Conservation (phyloP, 2,113 vertebrate genomes). For the Toxotes chatareus region DNA sequence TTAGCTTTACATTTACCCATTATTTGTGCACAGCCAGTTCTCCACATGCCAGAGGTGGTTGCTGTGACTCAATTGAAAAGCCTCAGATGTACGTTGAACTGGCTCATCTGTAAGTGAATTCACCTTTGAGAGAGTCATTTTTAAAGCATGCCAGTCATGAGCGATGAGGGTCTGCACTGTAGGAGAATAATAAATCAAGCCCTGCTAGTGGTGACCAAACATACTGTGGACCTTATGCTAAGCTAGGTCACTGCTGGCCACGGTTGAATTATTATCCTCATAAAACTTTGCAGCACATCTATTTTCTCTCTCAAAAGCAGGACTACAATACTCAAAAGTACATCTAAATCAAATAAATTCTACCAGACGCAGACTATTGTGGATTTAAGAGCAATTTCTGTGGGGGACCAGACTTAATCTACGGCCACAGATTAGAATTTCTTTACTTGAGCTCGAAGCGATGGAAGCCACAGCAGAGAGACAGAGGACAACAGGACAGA, state of each 20-base stretch:
- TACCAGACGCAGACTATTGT: slow-evolving; percentile 31
- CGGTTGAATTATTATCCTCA: slow-evolving; percentile 52
- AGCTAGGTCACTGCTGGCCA: slow-evolving; percentile 49
- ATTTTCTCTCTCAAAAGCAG: slow-evolving; percentile 41
- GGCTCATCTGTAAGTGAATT: slow-evolving; percentile 38
- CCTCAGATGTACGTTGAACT: slow-evolving; percentile 4
- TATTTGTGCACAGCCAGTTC: slow-evolving; percentile 4
- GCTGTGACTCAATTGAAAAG: slow-evolving; percentile 3
- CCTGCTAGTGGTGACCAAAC: slow-evolving; percentile 45
- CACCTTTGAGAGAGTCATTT: slow-evolving; percentile 48
- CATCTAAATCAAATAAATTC: slow-evolving; percentile 58
- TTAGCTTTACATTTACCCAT: slow-evolving; percentile 18
- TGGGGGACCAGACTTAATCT: slow-evolving; percentile 36
- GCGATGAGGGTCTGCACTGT: slow-evolving; percentile 33
- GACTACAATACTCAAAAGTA: slow-evolving; percentile 53
- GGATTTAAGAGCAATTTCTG: slow-evolving; percentile 56
- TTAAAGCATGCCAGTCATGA: slow-evolving; percentile 49
- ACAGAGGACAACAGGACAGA: slow-evolving; percentile 46
- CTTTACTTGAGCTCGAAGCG: slow-evolving; percentile 15
- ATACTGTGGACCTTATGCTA: slow-evolving; percentile 45
- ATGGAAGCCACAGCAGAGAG: slow-evolving; percentile 27
- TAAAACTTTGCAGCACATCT: slow-evolving; percentile 54
- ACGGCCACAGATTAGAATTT: slow-evolving; percentile 51
- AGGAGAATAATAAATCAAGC: slow-evolving; percentile 53
- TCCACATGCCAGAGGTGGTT: slow-evolving; percentile 7